phyloP scores from a whole-genome alignment of 2,797 vertebrate genomes.

The Sebastes steindachneri region DNA sequence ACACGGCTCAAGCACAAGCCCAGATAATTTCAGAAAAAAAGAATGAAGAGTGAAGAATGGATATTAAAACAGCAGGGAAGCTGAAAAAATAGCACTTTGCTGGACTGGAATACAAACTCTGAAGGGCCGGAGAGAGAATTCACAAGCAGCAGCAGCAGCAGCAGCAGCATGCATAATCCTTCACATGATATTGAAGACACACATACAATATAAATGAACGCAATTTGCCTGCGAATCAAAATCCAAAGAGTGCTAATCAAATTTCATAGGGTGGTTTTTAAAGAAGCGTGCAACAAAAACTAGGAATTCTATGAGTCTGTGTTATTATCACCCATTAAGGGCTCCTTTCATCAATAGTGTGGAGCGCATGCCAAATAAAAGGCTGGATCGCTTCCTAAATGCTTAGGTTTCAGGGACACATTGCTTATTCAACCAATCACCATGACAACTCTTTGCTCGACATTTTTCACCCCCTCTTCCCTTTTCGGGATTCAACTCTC shows the following conservation, averaged over 20 bases:
- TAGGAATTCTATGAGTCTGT: slow-evolving; percentile 20
- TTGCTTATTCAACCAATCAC: slow-evolving; percentile 84
- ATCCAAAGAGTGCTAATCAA: slow-evolving; percentile 44
- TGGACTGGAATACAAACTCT: slow-evolving; percentile 76
- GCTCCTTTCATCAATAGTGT: slow-evolving; percentile 46
- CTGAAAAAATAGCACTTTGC: slow-evolving; percentile 63
- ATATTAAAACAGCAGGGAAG: slow-evolving; percentile 76
- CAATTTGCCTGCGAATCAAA: slow-evolving; percentile 50
- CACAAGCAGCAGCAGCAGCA: slow-evolving; percentile 57
- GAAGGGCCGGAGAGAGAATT: slow-evolving; percentile 62
- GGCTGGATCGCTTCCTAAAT: slow-evolving; percentile 68
- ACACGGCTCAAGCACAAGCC: slow-evolving; percentile 21
- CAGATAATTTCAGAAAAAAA: slow-evolving; percentile 20
- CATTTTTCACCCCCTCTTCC: slow-evolving; percentile 59
- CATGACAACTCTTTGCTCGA: slow-evolving; percentile 84
- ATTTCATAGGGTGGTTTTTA: slow-evolving; percentile 38
- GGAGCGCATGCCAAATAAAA: slow-evolving; percentile 43
- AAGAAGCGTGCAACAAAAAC: slow-evolving; percentile 31
- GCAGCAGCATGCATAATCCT: slow-evolving; percentile 76
- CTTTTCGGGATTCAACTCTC: slow-evolving; percentile 68
- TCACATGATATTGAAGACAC: slow-evolving; percentile 64
- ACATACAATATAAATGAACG: slow-evolving; percentile 60
- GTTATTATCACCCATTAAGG: slow-evolving; percentile 52
- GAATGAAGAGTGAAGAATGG: slow-evolving; percentile 42
- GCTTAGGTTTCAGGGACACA: slow-evolving; percentile 74